Conservation (phyloP, 2,888 invertebrate genomes). For the Thecophora atra region DNA sequence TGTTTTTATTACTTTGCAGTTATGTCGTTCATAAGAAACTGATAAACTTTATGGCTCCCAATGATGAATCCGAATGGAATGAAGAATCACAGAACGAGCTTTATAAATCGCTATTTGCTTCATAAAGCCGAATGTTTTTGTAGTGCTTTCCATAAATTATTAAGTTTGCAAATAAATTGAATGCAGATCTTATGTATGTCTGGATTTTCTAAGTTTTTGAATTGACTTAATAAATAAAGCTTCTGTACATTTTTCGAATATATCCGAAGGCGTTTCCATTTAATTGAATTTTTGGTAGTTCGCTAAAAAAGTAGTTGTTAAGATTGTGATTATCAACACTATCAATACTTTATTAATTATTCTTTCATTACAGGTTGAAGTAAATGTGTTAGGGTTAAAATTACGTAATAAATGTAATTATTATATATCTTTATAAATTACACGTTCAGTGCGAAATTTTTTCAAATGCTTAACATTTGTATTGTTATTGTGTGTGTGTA, state of each 20-base stretch:
- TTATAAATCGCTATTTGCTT: conserved; percentile 81
- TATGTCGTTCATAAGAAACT: conserved; percentile 86
- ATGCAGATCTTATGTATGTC: too few species aligned
- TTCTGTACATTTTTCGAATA: not conserved
- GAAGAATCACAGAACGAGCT: conserved; percentile 84
- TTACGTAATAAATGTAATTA: conserved; percentile 21
- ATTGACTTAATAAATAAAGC: too few species aligned
- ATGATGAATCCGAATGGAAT: conserved; percentile 74
- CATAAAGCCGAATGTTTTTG: conserved; percentile 16
- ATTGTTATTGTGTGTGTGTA: conserved; percentile 18
- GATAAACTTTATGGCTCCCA: conserved; percentile 91
- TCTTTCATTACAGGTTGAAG: conserved; percentile 6
- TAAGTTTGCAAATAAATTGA: not conserved
- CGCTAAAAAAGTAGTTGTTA: not conserved
- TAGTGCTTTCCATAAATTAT: too few species aligned
- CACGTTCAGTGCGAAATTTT: conserved; percentile 20
- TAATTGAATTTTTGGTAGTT: not conserved
- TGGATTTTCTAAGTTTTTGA: too few species aligned
- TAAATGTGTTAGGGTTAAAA: conserved; percentile 30
- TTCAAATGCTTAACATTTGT: conserved; percentile 22
- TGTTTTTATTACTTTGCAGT: conserved; percentile 47
- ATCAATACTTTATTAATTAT: conserved; percentile 31
- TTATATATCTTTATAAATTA: conserved; percentile 28
- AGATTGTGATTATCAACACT: conserved; percentile 23
- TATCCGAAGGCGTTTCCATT: not conserved